phyloP scores from a whole-genome alignment of 2,888 invertebrate genomes.

The Synanthedon formicaeformis region DNA sequence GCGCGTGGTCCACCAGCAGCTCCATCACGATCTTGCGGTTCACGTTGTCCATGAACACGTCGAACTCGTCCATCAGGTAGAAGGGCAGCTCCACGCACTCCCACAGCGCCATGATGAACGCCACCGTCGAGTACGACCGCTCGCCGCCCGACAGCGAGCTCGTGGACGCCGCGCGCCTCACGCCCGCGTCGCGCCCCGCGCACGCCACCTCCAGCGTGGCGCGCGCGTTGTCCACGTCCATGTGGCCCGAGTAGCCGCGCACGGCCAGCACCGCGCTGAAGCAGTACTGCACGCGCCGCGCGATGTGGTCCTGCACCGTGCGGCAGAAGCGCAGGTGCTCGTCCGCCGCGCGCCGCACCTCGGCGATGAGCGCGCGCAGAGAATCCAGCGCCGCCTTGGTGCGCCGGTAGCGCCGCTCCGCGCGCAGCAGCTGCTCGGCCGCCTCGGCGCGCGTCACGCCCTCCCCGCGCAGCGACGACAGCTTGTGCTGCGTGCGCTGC shows the following conservation, averaged over 20 bases:
- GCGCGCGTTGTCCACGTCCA: constrained; percentile 55
- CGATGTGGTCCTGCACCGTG: constrained; percentile 50
- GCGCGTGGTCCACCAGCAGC: constrained; percentile 81
- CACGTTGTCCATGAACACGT: constrained; percentile 94
- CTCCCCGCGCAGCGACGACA: constrained; percentile 45
- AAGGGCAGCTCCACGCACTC: constrained; percentile 92
- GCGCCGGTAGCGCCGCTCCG: constrained; percentile 30
- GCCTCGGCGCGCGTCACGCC: constrained; percentile 44
- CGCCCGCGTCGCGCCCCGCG: constrained; percentile 33
- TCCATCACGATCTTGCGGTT: constrained; percentile 85
- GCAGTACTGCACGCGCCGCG: constrained; percentile 48
- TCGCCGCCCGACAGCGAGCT: constrained; percentile 93
- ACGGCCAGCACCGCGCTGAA: constrained; percentile 69
- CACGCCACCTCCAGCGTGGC: constrained; percentile 38
- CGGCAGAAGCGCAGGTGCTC: constrained; percentile 49
- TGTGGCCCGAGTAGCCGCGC: constrained; percentile 72
- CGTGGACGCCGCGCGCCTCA: constrained; percentile 35
- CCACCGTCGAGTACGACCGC: constrained; percentile 94
- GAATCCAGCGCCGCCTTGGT: constrained; percentile 25
- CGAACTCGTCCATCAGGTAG: constrained; percentile 95
- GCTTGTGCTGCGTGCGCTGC: constrained; percentile 46
- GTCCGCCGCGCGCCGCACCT: constrained; percentile 38
- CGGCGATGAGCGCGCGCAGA: constrained; percentile 32
- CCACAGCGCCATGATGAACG: constrained; percentile 94
- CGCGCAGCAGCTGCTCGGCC: constrained; percentile 29